These are phyloP conservation scores for Babyrousa celebensis DNA, from an alignment of 2,797 vertebrate species.

Conservation along the genomic window DNA sequence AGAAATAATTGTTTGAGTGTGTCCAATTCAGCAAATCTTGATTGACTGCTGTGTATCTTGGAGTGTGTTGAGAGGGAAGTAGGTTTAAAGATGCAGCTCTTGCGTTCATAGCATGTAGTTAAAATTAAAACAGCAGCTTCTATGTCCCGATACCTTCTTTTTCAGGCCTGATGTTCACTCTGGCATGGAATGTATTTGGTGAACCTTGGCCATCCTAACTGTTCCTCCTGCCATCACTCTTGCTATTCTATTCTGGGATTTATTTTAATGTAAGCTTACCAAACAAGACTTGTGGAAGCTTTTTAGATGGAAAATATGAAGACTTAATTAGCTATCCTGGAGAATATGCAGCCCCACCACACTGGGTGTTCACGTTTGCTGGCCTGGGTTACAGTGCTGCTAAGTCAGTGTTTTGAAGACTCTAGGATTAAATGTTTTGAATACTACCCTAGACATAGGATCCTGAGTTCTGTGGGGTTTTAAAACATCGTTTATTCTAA, in stretches of 20 bases:
- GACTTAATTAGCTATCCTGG: not conserved
- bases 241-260: not conserved
- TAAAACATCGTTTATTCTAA: conserved; percentile 19
- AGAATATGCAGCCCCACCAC: not conserved
- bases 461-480: not conserved
- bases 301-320: not conserved
- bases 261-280: not conserved
- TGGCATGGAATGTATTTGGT: not conserved
- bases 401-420: not conserved
- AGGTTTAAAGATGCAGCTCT: not conserved
- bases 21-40: not conserved
- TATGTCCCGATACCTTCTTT: not conserved
- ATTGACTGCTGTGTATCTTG: not conserved
- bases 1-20: not conserved
- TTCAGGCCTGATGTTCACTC: not conserved
- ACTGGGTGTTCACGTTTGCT: not conserved
- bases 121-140: not conserved
- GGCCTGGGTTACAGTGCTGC: not conserved
- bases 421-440: not conserved
- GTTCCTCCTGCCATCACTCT: not conserved
- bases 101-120: not conserved
- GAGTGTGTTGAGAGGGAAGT: not conserved
- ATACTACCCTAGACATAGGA: not conserved
- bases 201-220: not conserved
- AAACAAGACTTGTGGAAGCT: not conserved